phyloP scores from a whole-genome alignment of 2,797 vertebrate genomes.

The Syndactyla subalaris region DNA sequence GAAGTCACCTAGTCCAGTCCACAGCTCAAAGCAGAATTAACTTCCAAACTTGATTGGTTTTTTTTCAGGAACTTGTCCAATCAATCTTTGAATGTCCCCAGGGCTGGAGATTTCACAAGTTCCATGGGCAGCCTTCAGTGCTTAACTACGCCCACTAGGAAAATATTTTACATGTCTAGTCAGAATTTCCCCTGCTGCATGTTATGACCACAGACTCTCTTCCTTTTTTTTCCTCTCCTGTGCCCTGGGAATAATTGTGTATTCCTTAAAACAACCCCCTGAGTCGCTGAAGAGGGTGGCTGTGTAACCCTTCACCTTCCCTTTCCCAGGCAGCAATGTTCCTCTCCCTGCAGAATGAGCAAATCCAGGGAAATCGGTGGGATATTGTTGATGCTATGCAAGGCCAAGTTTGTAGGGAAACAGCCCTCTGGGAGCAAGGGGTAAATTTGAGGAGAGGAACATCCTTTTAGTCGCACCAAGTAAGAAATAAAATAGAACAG shows the following conservation, averaged over 20 bases:
- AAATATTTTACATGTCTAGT: neutral
- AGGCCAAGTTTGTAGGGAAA: neutral
- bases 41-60: neutral
- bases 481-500: neutral
- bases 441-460: neutral
- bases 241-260: neutral
- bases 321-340: neutral
- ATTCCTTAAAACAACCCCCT: neutral
- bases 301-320: neutral
- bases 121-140: neutral
- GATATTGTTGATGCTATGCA: neutral
- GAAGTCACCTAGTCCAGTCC: neutral
- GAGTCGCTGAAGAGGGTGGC: neutral
- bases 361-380: neutral
- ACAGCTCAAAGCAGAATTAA: neutral
- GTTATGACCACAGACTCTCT: neutral
- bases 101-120: slow-evolving; percentile 19
- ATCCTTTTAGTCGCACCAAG: neutral
- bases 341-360: neutral
- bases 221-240: neutral
- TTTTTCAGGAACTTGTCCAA: neutral
- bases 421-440: neutral
- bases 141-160: neutral
- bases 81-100: neutral
- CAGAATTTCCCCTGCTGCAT: neutral